A percentile compares a stretch with the other conserved stretches of the same genome.
phyloP scores from a whole-genome alignment of 1,140 invertebrate species.

The Papilio dardanus region DNA sequence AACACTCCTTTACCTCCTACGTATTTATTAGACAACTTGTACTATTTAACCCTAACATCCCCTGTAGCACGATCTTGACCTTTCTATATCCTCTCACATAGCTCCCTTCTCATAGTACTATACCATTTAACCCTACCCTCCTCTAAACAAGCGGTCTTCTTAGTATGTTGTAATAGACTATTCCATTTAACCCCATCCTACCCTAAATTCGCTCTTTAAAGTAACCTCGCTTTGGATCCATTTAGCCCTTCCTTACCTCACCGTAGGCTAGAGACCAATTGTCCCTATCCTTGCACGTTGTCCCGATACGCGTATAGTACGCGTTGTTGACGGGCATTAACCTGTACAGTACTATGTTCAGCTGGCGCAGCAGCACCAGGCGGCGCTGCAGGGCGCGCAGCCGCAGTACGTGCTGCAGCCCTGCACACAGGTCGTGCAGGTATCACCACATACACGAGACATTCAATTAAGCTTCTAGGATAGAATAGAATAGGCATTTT shows the following conservation, averaged over 20 bases:
- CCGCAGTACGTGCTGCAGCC: conserved; percentile 61
- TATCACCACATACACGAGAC: conserved; percentile 34
- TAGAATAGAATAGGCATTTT: too few relatives aligned
- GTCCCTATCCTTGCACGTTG: background rate
- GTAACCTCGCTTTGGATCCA: too few relatives aligned
- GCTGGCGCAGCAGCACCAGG: conserved; percentile 85
- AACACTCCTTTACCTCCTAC: too few relatives aligned
- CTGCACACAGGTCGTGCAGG: conserved; percentile 61
- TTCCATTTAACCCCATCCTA: background rate
- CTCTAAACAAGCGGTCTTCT: too few relatives aligned
- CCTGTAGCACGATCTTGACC: too few relatives aligned
- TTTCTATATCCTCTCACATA: too few relatives aligned
- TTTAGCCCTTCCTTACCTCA: background rate
- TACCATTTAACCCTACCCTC: too few relatives aligned
- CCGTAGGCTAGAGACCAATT: background rate
- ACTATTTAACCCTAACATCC: too few relatives aligned
- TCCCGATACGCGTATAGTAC: background rate
- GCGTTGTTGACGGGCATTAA: conserved; percentile 18
- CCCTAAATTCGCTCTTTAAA: background rate
- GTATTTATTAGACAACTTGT: too few relatives aligned
- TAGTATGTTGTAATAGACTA: too few relatives aligned
- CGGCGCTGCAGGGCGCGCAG: conserved; percentile 49
- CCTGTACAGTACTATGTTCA: conserved; percentile 83
- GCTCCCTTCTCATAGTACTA: too few relatives aligned
- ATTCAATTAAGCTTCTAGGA: too few relatives aligned